phyloP scores from a whole-genome alignment of 2,888 invertebrate genomes.

The Drosophila affinis region DNA sequence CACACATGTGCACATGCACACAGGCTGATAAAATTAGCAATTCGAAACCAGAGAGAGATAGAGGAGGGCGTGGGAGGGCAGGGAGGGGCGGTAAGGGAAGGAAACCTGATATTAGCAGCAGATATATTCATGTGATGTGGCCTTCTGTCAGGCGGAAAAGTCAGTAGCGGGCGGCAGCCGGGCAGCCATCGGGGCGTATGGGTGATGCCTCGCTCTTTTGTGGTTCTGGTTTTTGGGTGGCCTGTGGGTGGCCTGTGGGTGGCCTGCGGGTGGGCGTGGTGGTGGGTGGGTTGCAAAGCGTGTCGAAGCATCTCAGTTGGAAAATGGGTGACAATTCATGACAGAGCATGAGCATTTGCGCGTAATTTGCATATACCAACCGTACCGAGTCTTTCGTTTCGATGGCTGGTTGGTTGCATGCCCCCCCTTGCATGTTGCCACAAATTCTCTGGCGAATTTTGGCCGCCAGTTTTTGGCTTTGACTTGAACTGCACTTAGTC shows the following conservation, averaged over 20 bases:
- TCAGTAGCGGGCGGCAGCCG: too few species aligned
- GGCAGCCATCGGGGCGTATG: conserved; percentile 51
- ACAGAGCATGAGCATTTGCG: conserved; percentile 66
- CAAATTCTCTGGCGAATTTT: conserved; percentile 58
- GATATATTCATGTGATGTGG: conserved; percentile 78
- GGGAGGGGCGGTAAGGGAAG: conserved; percentile 18
- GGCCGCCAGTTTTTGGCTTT: conserved; percentile 49
- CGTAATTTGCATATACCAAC: conserved; percentile 76
- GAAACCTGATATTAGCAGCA: conserved; percentile 73
- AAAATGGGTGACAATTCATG: conserved; percentile 80
- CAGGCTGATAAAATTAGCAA: conserved; percentile 77
- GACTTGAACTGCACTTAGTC: conserved; percentile 44
- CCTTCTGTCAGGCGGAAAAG: conserved; percentile 44
- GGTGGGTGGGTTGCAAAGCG: conserved; percentile 49
- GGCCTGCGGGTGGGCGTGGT: too few species aligned
- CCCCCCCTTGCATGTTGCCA: conserved; percentile 24
- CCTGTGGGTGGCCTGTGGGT: too few species aligned
- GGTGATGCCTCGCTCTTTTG: conserved; percentile 51
- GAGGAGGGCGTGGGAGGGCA: too few species aligned
- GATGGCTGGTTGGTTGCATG: conserved; percentile 17
- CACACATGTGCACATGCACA: conserved; percentile 30
- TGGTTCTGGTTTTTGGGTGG: conserved; percentile 23
- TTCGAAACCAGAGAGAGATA: conserved; percentile 60
- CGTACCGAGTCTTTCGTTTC: conserved; percentile 6
- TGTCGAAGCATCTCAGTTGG: conserved; percentile 77